Evolutionary conservation across 2,113 vertebrate species (phyloP).

Genomic region (Barnardius zonarius): DNA sequence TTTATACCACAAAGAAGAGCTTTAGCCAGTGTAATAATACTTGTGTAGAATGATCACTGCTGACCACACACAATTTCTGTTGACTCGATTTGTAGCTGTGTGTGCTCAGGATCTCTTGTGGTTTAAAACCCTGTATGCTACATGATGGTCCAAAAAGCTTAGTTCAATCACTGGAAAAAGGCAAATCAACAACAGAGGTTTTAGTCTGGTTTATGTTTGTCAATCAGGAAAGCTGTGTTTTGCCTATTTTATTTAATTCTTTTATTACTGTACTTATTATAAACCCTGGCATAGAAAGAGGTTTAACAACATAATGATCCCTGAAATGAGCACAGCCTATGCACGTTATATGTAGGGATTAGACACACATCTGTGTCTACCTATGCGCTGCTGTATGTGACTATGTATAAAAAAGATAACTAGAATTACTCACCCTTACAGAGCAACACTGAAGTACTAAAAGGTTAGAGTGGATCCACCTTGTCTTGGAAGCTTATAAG

Average conservation of each 20-base stretch:
- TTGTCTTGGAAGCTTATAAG: not conserved
- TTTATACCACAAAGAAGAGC: not conserved
- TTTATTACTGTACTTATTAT: not conserved
- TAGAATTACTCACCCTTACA: not conserved
- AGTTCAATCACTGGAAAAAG: not conserved
- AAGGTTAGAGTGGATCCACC: not conserved
- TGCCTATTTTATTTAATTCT: not conserved
- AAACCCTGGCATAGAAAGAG: not conserved
- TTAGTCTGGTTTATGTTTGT: not conserved
- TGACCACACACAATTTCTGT: slow-evolving; percentile 8
- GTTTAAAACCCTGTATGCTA: not conserved
- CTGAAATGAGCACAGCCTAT: not conserved
- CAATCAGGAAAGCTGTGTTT: not conserved
- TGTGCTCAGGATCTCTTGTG: not conserved
- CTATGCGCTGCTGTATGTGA: not conserved
- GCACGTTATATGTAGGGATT: not conserved
- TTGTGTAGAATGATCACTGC: not conserved
- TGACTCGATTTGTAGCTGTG: not conserved
- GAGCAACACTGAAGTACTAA: not conserved
- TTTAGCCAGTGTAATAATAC: not conserved
- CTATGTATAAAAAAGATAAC: not conserved
- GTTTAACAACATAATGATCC: not conserved
- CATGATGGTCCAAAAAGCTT: not conserved
- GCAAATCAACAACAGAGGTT: not conserved
- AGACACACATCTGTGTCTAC: not conserved